phyloP scores from a whole-genome alignment of 2,797 vertebrate genomes.

The Gymnopithys bicolor region DNA sequence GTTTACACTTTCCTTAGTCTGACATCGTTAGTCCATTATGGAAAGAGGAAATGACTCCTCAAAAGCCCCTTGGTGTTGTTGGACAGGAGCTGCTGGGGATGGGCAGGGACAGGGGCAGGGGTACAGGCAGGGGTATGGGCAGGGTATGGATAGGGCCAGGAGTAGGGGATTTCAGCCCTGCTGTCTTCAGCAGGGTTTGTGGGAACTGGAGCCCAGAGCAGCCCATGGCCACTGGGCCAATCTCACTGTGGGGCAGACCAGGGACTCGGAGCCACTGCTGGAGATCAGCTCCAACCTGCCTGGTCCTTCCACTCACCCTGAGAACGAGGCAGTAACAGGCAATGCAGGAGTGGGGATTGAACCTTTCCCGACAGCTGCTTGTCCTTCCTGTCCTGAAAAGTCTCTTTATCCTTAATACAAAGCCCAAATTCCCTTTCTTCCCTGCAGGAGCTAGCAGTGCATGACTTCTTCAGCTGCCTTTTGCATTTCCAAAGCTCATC shows the following conservation, averaged over 20 bases:
- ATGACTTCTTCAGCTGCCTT: neutral
- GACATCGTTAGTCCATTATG: neutral
- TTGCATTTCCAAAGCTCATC: neutral
- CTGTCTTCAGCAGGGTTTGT: neutral
- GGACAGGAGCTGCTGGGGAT: neutral
- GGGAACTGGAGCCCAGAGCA: rapidly evolving
- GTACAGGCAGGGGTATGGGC: no score
- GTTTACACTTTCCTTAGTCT: conserved; percentile 33
- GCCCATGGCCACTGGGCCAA: neutral
- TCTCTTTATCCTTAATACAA: neutral
- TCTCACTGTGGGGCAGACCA: neutral
- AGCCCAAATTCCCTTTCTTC: neutral
- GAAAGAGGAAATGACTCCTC: neutral
- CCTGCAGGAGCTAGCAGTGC: neutral
- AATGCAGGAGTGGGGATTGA: neutral
- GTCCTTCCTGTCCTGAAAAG: neutral
- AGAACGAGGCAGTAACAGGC: rapidly evolving
- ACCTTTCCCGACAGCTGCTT: neutral
- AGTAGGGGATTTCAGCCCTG: neutral
- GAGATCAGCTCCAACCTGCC: neutral
- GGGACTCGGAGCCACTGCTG: neutral
- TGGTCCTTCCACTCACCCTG: neutral
- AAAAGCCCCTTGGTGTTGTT: rapidly evolving
- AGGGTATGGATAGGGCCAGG: rapidly evolving
- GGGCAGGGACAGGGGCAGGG: neutral